Base-by-base conservation (phyloP, 2,888 invertebrate species). In the Clunio marinus region DNA sequence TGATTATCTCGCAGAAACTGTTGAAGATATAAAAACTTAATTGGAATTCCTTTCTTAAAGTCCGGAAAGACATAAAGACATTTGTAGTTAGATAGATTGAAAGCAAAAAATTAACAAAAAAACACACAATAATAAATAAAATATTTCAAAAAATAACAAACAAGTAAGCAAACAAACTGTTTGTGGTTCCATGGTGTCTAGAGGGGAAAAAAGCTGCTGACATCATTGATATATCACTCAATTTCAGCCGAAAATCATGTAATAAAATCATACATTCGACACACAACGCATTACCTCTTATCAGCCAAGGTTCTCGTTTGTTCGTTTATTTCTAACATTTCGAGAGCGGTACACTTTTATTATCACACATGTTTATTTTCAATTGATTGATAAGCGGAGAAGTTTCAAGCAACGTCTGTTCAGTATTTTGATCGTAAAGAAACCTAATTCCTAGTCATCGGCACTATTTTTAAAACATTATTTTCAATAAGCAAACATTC, bases 11-110 rank as follows among this genome's bases (percentile, higher is more conserved):
- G 22, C 22, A 7, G 20, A 51, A 51, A 41, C 10, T 5, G 51
- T 32, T 35, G n/a, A n/a, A n/a, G n/a, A n/a, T n/a, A n/a, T 17
- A 60, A 60, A 28, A 35, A 60, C 13, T 27, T 60, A 60, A 60
- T 60, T 60, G 60, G 60, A 60, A 60, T 60, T 60, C 60, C 60
- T 17, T 51, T 20, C 51, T 17, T 4, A 51, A 51, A n/a, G 51
- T 51, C 17, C 51, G 51, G 51, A 51, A 51, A 51, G 51, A 8
- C 17, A 51, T 51, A 51, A 51, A 20, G 3, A 5, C 51, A 10
- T 17, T 51, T 41, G 10, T 41, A 41, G 10, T 41, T 15, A n/a
- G 41, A 32, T n/a, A 10, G 41, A n/a, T n/a, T n/a, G n/a, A n/a
- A n/a, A n/a, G n/a, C n/a, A n/a, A n/a, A n/a, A n/a, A n/a, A n/a